These are phyloP conservation scores for Nomia melanderi DNA, from an alignment of 1,140 invertebrate genomes.

Conservation along the genomic window DNA sequence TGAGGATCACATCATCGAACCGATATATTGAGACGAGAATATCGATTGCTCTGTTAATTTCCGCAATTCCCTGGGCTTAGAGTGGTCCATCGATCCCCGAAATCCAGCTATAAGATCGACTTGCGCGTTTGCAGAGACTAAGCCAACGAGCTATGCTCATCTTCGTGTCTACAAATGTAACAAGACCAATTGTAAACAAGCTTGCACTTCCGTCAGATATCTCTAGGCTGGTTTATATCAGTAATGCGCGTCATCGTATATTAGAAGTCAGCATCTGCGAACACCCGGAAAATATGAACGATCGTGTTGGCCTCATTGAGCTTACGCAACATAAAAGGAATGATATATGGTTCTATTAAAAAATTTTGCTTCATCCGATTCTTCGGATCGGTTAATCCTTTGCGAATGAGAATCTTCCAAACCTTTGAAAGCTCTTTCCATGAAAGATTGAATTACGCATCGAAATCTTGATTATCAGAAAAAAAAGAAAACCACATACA, in stretches of 20 bases:
- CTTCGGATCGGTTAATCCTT: too few species aligned
- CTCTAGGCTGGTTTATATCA: slow-evolving; percentile 12
- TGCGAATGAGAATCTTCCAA: too few species aligned
- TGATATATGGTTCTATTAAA: too few species aligned
- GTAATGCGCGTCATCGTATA: background rate
- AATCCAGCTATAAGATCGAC: slow-evolving; percentile 65
- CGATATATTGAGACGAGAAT: slow-evolving; percentile 18
- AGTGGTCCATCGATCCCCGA: slow-evolving; percentile 56
- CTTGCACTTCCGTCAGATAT: slow-evolving; percentile 46
- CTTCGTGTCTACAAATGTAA: slow-evolving; percentile 62
- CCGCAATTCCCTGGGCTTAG: slow-evolving; percentile 33
- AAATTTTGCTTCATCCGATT: too few species aligned
- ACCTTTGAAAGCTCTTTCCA: too few species aligned
- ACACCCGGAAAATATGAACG: background rate
- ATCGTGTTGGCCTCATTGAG: background rate
- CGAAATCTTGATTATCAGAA: too few species aligned
- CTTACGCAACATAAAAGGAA: background rate
- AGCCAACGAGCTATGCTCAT: slow-evolving; percentile 64
- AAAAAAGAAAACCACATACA: too few species aligned
- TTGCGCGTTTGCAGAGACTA: slow-evolving; percentile 61
- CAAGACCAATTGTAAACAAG: slow-evolving; percentile 43
- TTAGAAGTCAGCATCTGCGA: background rate
- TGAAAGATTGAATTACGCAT: too few species aligned
- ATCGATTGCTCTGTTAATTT: slow-evolving; percentile 50
- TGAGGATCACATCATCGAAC: slow-evolving; percentile 18